Percentiles rank a stretch among this genome's conserved stretches.
These are phyloP conservation scores for Cantharis nigra DNA, from an alignment of 2,888 invertebrate species.

Conservation along the genomic window DNA sequence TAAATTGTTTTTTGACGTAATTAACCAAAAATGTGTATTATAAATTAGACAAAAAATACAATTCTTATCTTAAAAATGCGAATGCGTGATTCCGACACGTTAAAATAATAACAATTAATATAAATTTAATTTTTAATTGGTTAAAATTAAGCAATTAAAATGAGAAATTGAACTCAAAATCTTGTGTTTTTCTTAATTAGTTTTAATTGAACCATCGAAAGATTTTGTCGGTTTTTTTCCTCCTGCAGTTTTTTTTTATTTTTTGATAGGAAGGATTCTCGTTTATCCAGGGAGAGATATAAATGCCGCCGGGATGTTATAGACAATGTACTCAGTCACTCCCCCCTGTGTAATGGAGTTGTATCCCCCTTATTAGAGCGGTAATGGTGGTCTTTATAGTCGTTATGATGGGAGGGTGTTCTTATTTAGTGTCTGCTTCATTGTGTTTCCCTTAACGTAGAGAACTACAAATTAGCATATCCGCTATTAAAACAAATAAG, in stretches of 20 bases:
- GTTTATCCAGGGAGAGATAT: conserved; percentile 44
- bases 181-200: background rate
- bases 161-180: background rate
- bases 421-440: conserved; percentile 52
- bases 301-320: conserved; percentile 41
- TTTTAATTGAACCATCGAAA: background rate
- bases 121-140: conserved; percentile 4
- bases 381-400: conserved; percentile 53
- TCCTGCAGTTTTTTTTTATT: background rate
- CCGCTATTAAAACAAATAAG: conserved; percentile 27
- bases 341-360: conserved; percentile 47
- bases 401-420: conserved; percentile 46
- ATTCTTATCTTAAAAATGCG: background rate
- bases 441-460: conserved; percentile 44
- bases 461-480: conserved; percentile 47
- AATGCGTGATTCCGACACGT: background rate
- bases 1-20: background rate
- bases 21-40: background rate
- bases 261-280: conserved; percentile 36
- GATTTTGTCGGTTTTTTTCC: background rate
- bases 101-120: conserved; percentile 1
- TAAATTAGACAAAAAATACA: background rate
- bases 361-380: conserved; percentile 51
- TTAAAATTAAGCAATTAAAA: conserved; percentile 12
- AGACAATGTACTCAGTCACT: conserved; percentile 46